phyloP scores from a whole-genome alignment of 2,888 invertebrate species.

The Ctena decussata region DNA sequence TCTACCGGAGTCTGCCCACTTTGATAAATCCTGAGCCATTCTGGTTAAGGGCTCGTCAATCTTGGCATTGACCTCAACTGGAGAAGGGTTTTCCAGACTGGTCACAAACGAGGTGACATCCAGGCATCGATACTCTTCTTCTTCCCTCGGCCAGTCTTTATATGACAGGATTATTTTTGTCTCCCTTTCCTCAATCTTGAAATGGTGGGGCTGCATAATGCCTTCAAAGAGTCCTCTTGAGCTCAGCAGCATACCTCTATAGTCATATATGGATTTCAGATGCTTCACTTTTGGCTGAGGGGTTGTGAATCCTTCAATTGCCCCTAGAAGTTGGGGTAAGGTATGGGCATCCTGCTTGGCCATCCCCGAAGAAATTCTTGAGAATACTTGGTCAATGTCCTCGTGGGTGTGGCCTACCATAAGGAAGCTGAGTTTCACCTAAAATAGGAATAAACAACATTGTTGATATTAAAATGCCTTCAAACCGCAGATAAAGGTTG shows the following conservation, averaged over 20 bases:
- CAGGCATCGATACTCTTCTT: neutral
- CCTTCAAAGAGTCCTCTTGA: neutral
- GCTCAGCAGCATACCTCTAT: neutral
- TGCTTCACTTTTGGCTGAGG: neutral
- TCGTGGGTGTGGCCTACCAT: neutral
- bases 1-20: neutral
- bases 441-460: neutral
- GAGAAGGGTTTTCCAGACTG: neutral
- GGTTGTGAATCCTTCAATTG: neutral
- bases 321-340: neutral
- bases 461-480: too few species aligned
- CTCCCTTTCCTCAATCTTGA: neutral
- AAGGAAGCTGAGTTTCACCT: neutral
- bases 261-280: neutral
- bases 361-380: neutral
- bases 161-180: neutral
- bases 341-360: neutral
- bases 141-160: neutral
- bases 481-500: too few species aligned
- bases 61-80: neutral
- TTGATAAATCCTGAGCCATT: neutral
- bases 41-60: neutral
- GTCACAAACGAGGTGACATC: neutral
- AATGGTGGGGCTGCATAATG: neutral
- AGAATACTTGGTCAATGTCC: neutral